Evolutionary conservation across 2,113 vertebrate species (phyloP), one percentile per base, ranked within the genome.

Genomic region (Arizona elegans): DNA sequence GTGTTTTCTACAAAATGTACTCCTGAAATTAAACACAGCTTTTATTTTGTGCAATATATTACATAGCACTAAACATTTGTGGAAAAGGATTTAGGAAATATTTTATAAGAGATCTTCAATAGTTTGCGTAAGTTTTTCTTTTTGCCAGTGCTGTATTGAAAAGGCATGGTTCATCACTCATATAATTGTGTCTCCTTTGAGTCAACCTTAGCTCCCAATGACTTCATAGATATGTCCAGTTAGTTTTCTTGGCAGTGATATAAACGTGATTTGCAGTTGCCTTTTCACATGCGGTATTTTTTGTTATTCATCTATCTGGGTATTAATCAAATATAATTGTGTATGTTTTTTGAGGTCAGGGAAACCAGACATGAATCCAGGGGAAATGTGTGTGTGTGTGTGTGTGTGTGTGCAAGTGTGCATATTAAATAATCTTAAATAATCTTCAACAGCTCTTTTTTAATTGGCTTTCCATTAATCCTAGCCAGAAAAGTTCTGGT

Each of bases 361-460:
- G 62, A 65, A 26, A n/a, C 26, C 62, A 65, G 26, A 13, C 11
- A 26, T 65, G 62, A 70, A n/a, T 12, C 29, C 62, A 58, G 56
- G 55, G 17, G 55, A 56, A 56, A 56, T 38, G 38, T 62, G 24
- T 29, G 10, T 11, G 3, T 29, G 26, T 29, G 10, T 9, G 23
- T 5, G 12, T 5, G 12, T 6, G 2, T 1, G 12, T 15, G 0
- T 15, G 29, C 5, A n/a, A n/a, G 13, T 2, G 13, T n/a, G 10
- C 65, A 3, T 70, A 70, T 70, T 70, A 70, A 70, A 70, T 33
- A 70, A 70, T 33, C 13, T 70, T 70, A 70, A 70, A 70, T 33
- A 70, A 70, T 33, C 13, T 70, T 70, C 29, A 12, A 33, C 2
- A 5, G 29, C 13, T 33, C 65, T 70, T 33, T 70, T 70, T 70